Evolutionary conservation across 2,113 vertebrate genomes (phyloP).

Genomic region (Lepisosteus osseus): DNA sequence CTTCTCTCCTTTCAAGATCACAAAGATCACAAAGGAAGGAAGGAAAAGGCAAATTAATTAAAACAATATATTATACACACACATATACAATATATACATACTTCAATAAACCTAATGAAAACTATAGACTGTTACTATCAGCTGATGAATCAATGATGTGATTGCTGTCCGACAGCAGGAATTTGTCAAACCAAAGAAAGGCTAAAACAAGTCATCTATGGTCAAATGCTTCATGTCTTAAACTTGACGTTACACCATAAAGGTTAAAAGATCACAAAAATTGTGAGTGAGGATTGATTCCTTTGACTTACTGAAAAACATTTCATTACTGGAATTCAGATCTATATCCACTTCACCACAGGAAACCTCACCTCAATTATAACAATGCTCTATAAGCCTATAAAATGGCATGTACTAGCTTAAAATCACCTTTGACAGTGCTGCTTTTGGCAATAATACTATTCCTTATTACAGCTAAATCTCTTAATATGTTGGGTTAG

Average conservation of each 20-base stretch:
- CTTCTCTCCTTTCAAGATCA: too few species aligned
- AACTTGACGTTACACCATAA: neutral
- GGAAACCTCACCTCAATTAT: constrained; percentile 8
- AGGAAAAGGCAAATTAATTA: too few species aligned
- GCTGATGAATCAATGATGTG: too few species aligned
- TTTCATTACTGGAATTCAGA: constrained; percentile 5
- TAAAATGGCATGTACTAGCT: constrained; percentile 5
- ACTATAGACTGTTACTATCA: too few species aligned
- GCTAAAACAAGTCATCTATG: neutral
- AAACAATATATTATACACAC: too few species aligned
- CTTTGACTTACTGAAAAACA: neutral
- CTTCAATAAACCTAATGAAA: too few species aligned
- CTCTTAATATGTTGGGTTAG: constrained; percentile 2
- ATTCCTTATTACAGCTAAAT: constrained; percentile 3
- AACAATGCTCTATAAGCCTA: constrained; percentile 12
- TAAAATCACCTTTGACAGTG: constrained; percentile 4
- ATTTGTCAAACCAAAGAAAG: too few species aligned
- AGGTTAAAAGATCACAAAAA: neutral
- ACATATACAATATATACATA: too few species aligned
- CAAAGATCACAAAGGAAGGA: too few species aligned
- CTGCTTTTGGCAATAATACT: constrained; percentile 15
- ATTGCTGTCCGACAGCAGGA: too few species aligned
- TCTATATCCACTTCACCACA: neutral
- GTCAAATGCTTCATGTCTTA: neutral
- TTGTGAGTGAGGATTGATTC: neutral